These are phyloP conservation scores for Choloepus hoffmanni DNA, from an alignment of 2,113 vertebrate genomes.

Conservation along the genomic window DNA sequence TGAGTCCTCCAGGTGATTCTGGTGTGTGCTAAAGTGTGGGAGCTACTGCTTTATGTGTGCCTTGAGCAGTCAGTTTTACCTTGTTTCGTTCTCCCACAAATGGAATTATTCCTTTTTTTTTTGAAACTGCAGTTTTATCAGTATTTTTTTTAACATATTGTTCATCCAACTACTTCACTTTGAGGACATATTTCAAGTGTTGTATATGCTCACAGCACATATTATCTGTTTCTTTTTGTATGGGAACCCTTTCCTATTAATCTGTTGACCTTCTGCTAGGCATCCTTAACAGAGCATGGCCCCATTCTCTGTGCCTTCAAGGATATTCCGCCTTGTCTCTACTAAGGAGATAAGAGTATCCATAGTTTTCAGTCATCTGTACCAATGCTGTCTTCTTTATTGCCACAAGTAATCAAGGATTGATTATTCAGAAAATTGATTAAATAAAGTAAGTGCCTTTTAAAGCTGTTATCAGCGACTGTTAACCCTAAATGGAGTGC, in stretches of 20 bases:
- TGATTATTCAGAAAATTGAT: background rate
- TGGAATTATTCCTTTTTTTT: background rate
- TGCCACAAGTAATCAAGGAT: background rate
- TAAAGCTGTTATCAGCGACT: constrained; percentile 11
- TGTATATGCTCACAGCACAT: background rate
- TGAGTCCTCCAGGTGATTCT: background rate
- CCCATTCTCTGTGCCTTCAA: background rate
- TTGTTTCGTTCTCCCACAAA: background rate
- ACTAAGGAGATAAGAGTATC: background rate
- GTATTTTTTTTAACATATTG: background rate
- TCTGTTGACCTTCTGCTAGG: background rate
- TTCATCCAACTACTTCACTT: background rate
- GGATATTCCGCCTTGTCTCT: background rate
- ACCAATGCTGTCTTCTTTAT: background rate
- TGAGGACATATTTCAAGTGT: background rate
- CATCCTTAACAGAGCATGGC: background rate
- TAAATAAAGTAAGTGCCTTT: background rate
- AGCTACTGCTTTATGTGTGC: background rate
- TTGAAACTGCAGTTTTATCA: background rate
- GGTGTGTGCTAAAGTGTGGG: background rate
- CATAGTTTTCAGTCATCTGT: background rate
- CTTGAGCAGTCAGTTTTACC: background rate
- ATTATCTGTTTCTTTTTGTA: background rate
- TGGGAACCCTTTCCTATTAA: background rate
- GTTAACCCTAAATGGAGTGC: background rate